phyloP scores from a whole-genome alignment of 2,888 invertebrate species.

The Ceriagrion tenellum region DNA sequence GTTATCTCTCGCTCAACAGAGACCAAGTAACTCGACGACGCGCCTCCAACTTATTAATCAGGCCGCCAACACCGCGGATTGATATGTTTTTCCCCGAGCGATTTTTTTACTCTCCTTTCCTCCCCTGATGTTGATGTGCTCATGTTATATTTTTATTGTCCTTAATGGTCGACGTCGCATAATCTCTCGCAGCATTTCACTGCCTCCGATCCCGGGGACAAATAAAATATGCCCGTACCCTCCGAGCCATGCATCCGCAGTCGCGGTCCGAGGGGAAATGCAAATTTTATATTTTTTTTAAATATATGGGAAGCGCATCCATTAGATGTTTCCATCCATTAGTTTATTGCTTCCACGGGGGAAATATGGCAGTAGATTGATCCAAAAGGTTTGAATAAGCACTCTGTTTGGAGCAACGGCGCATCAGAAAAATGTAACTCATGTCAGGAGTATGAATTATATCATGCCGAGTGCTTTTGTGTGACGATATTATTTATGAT shows the following conservation, averaged over 20 bases:
- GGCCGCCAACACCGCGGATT: background rate
- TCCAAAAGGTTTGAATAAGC: background rate
- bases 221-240: too few species aligned
- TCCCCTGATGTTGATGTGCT: too few species aligned
- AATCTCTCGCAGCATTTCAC: background rate
- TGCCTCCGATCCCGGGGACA: background rate
- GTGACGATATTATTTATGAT: background rate
- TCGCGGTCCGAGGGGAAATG: background rate
- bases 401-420: background rate
- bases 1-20: too few species aligned
- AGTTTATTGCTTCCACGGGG: background rate
- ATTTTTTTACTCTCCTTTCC: background rate
- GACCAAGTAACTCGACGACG: background rate
- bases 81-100: background rate
- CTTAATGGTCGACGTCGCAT: background rate
- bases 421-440: background rate
- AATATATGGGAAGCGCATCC: background rate
- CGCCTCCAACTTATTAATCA: background rate
- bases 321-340: background rate
- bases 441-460: background rate
- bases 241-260: background rate
- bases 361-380: background rate
- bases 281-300: background rate
- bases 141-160: too few species aligned
- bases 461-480: background rate